Base-by-base conservation (phyloP, 1,140 invertebrate genomes). In the Aphelenchoides avenae region DNA sequence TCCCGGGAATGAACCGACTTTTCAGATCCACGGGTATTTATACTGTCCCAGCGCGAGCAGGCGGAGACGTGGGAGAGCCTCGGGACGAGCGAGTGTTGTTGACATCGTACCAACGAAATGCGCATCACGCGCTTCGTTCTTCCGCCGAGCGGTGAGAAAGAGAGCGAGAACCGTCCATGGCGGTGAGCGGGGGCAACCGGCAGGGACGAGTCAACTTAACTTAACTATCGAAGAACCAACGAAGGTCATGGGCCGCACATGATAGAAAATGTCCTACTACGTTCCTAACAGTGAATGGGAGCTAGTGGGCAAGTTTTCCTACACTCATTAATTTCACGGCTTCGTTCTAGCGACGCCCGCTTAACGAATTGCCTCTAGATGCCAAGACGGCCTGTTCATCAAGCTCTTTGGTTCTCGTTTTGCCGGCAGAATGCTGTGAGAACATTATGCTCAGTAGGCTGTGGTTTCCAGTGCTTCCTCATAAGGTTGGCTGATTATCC, bases 381-480 rank as follows among this genome's bases (percentile, higher is more conserved):
- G 66, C 52, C 58, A 52, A 11, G 61, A 51, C n/a, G 67, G 66
- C 11, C 55, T 52, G 3, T 75, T 68, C 33, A 63, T 71, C 6
- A 71, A 75, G 43, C 37, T 75, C 79, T 92, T 36, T 89, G 90
- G 40, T 91, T 91, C 79, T 90, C 89, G 79, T 87, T n/a, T n/a
- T 91, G 68, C 89, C 89, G 15, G 87, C 87, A 15, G 89, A 91
- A 73, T 90, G 88, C 2, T 89, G 89, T 5, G 89, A 91, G 77
- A 91, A 91, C 78, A 76, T 81, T n/a, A 78, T 79, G 5, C 75
- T 81, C 65, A 87, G 89, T 36, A 52, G 57, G 70, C 51, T n/a
- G n/a, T n/a, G 29, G 27, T 7, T 13, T 26, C 0, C 27, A n/a
- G 11, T 43, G 11, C 13, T 48, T 47, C 20, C 1, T 1, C 1